Evolutionary conservation across 2,888 invertebrate genomes (phyloP), one percentile per base, ranked within the genome.

Genomic region (Cheilosia soror): DNA sequence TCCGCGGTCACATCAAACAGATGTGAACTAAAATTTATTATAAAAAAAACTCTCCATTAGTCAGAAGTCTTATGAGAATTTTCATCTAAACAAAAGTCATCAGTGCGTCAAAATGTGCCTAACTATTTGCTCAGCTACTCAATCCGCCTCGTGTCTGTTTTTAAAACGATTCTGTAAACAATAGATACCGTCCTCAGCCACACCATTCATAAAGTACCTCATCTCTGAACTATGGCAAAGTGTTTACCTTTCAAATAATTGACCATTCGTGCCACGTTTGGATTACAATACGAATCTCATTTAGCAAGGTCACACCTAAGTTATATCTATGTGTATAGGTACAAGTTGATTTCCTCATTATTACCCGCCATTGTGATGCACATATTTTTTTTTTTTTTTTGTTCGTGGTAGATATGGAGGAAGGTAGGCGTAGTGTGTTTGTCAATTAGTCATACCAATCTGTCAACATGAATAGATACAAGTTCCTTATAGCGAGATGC

Each of bases 291-390:
- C 37, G 71, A 71, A 71, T 63, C 71, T 62, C 66, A 80, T 84
- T 51, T 80, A 84, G 65, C 84, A 84, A 84, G 84, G 84, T 84
- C 84, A 75, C 80, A 80, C 84, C 84, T 76, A 40, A 84, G 69
- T 65, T 71, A 60, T 65, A 20, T 11, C 1, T 20, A 20, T 20
- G 20, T 20, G 20, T 20, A 20, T 20, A 20, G 20, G 31, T 11
- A 63, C 57, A 53, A 73, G 31, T 84, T 75, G 80, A 66, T 84
- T 80, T 76, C 66, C 65, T 83, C 68, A 42, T 62, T 84, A 73
- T 84, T 68, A 33, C 57, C 49, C 66, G 40, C 72, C 60, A 73
- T 80, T 83, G 55, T 53, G 31, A 40, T 27, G 40, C 57, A 58
- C 20, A 31, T 11, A 53, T 33, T 44, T 5, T 55, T 40, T 49